A percentile compares a stretch with the other conserved stretches of the same genome.
Evolutionary conservation across 2,113 vertebrate species (phyloP).

Genomic region (Pygoscelis antarcticus): DNA sequence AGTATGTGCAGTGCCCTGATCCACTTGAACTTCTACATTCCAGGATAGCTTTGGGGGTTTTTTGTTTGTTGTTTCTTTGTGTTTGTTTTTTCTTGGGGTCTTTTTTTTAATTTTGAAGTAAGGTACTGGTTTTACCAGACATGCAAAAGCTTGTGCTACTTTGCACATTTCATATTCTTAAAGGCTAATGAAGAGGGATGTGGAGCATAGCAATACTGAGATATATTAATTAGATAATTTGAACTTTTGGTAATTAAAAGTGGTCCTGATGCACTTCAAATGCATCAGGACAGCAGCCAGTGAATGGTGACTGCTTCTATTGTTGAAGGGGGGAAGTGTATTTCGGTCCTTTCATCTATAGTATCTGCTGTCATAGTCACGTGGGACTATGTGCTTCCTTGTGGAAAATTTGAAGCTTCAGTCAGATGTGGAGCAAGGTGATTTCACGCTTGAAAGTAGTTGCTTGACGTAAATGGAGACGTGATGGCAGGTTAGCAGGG

Average conservation of each 20-base stretch:
- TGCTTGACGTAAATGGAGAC: neutral
- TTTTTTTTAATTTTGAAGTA: neutral
- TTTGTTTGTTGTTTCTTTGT: neutral
- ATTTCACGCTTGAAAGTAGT: neutral
- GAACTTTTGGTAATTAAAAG: neutral
- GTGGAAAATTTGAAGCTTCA: neutral
- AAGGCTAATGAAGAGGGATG: neutral
- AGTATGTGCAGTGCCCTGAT: neutral
- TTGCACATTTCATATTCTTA: neutral
- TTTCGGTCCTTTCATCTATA: neutral
- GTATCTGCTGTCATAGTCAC: neutral
- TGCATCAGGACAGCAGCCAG: neutral
- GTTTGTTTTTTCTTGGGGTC: neutral
- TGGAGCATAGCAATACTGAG: neutral
- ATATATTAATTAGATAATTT: neutral
- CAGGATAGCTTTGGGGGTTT: neutral
- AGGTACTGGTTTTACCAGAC: neutral
- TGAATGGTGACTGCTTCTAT: neutral
- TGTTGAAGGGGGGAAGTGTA: neutral
- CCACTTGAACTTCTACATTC: neutral
- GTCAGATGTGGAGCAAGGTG: neutral
- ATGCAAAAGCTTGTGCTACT: neutral
- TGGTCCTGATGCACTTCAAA: neutral
- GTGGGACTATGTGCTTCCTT: neutral
- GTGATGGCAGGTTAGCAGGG: neutral